Evolutionary conservation across 1,140 invertebrate species (phyloP), one percentile per base, ranked within the genome.

Genomic region (Panagrolaimus sp.): DNA sequence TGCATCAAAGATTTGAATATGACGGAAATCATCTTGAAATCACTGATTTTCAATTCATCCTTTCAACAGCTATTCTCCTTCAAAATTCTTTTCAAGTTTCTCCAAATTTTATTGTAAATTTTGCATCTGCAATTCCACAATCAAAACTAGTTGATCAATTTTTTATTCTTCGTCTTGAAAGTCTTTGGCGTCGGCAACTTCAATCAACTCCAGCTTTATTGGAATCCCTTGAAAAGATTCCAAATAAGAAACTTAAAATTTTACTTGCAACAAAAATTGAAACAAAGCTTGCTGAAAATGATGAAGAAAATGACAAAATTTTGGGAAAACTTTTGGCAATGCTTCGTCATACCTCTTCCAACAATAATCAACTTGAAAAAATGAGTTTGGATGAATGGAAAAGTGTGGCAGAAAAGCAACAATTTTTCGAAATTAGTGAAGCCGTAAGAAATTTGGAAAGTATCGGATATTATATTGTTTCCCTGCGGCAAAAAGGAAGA

Each of bases 21-120:
- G 48, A 52, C 9, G 48, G 48, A 1, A 52, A 52, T 12, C 48
- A 52, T 10, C 48, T 52, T 24, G 48, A 52, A 52, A 52, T 52
- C 26, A 24, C 48, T 7, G 48, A 52, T 14, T 52, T 52, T 14
- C 48, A 52, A 52, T 52, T 9, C 48, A 52, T 52, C 0, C 8
- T 52, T 15, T 52, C 48, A 52, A 52, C 48, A 12, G 48, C 48
- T 14, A 52, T 52, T 7, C 48, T 52, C 8, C 8, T 52, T 8
- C 48, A 15, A 15, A n/a, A 52, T 24, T n/a, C 17, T 21, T 52
- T 52, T 10, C n/a, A 52, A 52, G 48, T 52, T 1, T 21, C 8
- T 15, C 9, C 48, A 8, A 24, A 52, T 4, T 52, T 52, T 7
- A 52, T 52, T 15, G 7, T 52, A n/a, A 52, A 52, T 12, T 52